Conservation (phyloP, 2,888 invertebrate genomes). For the Hydrotaea cyrtoneurina region DNA sequence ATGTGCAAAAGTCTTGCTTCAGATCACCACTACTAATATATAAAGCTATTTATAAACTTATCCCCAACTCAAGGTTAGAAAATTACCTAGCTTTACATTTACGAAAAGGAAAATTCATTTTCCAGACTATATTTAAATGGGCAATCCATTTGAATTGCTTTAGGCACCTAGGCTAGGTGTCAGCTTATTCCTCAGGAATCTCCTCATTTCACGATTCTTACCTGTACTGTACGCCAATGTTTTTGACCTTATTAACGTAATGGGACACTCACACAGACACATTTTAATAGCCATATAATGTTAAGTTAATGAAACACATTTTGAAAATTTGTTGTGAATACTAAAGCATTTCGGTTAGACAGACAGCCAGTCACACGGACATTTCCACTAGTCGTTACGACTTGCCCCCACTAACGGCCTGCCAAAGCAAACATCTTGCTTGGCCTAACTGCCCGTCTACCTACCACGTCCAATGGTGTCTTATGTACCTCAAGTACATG, state of each 20-base stretch:
- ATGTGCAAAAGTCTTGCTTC: no score
- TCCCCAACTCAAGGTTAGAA: no score
- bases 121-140: no score
- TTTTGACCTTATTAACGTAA: slow-evolving; percentile 15
- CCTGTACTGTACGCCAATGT: neutral
- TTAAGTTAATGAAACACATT: slow-evolving; percentile 57
- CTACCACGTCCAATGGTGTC: neutral
- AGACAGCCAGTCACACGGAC: neutral
- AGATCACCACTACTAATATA: no score
- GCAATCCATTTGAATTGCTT: no score
- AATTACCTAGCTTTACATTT: no score
- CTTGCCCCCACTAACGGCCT: neutral
- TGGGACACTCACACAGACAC: neutral
- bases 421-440: neutral
- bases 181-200: no score
- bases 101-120: no score
- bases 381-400: no score
- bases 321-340: slow-evolving; percentile 40
- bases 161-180: no score
- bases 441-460: neutral
- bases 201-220: neutral
- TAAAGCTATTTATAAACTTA: no score
- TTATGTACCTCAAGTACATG: neutral
- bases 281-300: slow-evolving; percentile 33
- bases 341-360: neutral